phyloP scores from a whole-genome alignment of 2,888 invertebrate genomes.

The Acronicta aceris region DNA sequence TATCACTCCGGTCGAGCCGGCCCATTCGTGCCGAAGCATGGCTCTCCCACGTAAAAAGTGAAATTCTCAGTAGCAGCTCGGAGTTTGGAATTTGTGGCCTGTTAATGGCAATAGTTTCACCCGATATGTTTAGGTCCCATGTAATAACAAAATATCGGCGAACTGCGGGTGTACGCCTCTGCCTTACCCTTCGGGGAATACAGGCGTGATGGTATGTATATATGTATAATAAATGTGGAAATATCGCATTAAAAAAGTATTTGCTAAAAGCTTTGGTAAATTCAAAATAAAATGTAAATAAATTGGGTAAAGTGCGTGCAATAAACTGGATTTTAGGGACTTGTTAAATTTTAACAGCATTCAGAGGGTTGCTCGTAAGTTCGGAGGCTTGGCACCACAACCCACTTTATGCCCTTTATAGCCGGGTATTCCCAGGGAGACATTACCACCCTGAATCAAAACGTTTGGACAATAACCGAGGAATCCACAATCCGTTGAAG shows the following conservation, averaged over 20 bases:
- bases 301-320: constrained; percentile 46
- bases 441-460: constrained; percentile 64
- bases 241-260: constrained; percentile 28
- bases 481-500: constrained; percentile 60
- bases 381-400: constrained; percentile 56
- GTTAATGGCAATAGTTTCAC: no score
- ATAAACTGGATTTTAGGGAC: constrained; percentile 60
- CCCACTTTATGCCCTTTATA: constrained; percentile 73
- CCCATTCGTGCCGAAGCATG: no score
- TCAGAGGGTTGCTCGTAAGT: constrained; percentile 59
- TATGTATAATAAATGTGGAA: constrained; percentile 59
- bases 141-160: no score
- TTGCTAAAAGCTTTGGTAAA: constrained; percentile 35
- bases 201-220: no score
- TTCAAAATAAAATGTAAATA: constrained; percentile 50
- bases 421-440: constrained; percentile 63
- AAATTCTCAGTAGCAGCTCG: no score
- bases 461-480: constrained; percentile 63
- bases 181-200: no score
- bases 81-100: no score
- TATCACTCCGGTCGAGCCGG: no score
- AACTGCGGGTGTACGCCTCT: no score
- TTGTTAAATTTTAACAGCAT: constrained; percentile 76
- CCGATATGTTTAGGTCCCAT: no score
- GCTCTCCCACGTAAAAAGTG: no score